phyloP scores from a whole-genome alignment of 2,797 vertebrate genomes.

The Cyprinella venusta region DNA sequence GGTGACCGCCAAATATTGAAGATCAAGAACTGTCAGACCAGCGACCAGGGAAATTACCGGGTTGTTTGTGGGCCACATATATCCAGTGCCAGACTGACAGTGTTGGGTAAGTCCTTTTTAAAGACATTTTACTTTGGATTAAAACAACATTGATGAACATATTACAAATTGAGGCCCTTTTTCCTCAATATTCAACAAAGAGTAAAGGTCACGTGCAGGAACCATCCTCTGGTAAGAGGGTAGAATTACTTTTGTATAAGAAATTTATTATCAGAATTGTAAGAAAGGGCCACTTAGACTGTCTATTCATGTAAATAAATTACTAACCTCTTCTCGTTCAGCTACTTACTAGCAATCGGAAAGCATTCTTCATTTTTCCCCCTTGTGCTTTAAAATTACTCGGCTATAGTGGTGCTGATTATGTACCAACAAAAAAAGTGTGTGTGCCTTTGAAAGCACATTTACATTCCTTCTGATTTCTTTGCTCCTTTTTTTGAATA shows the following conservation, averaged over 20 bases:
- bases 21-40: conserved; percentile 85
- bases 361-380: background rate
- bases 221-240: conserved; percentile 89
- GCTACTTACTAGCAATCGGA: conserved; percentile 31
- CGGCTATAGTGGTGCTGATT: conserved; percentile 3
- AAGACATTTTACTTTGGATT: background rate
- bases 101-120: conserved; percentile 83
- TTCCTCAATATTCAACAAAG: conserved; percentile 69
- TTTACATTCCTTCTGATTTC: background rate
- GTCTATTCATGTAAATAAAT: conserved; percentile 15
- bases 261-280: background rate
- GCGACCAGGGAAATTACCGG: conserved; percentile 93
- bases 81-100: conserved; percentile 89
- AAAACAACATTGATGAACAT: conserved; percentile 25
- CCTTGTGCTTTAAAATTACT: conserved; percentile 29
- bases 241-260: conserved; percentile 50
- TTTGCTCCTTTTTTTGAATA: background rate
- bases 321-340: conserved; percentile 68
- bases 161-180: background rate
- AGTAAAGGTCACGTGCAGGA: conserved; percentile 82
- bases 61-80: conserved; percentile 97
- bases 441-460: background rate
- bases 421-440: background rate
- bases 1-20: conserved; percentile 87
- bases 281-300: conserved; percentile 43